Conservation (phyloP, 2,888 invertebrate species). For the Clanis bilineata region DNA sequence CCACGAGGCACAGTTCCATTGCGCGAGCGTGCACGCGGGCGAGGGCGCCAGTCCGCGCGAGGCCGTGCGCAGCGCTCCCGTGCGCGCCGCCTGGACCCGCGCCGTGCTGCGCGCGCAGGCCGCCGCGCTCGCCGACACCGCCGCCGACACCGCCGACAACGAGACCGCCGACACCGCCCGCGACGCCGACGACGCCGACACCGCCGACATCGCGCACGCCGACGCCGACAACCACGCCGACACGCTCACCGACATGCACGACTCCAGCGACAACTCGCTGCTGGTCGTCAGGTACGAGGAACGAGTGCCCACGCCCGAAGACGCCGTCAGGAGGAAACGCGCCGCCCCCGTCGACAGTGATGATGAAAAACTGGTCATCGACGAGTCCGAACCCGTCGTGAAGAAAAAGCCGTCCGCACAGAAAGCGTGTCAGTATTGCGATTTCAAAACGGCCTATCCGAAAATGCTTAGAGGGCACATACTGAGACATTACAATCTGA, state of each 20-base stretch:
- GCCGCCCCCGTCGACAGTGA: conserved; percentile 45
- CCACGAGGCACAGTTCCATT: conserved; percentile 71
- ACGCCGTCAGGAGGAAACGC: conserved; percentile 27
- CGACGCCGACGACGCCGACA: not conserved
- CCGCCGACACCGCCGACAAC: not conserved
- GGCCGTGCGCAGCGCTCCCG: conserved; percentile 46
- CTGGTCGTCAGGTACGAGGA: conserved; percentile 65
- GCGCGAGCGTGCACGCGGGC: conserved; percentile 49
- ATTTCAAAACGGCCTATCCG: conserved; percentile 32
- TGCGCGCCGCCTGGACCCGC: conserved; percentile 56
- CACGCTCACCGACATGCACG: conserved; percentile 10
- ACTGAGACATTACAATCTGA: conserved; percentile 69
- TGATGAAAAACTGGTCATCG: conserved; percentile 51
- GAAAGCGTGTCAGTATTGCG: conserved; percentile 55
- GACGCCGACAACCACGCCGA: not conserved
- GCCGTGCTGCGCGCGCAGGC: conserved; percentile 46
- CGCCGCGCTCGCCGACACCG: not conserved
- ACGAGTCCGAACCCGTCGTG: conserved; percentile 35
- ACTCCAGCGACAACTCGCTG: conserved; percentile 52
- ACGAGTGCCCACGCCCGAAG: conserved; percentile 49
- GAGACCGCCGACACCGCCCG: not conserved
- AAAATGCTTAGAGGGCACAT: conserved; percentile 67
- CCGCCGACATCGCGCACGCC: not conserved
- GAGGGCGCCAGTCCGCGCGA: conserved; percentile 48
- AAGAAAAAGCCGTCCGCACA: conserved; percentile 18